Evolutionary conservation across 2,888 invertebrate species (phyloP).

Genomic region (Hartigia nigra): DNA sequence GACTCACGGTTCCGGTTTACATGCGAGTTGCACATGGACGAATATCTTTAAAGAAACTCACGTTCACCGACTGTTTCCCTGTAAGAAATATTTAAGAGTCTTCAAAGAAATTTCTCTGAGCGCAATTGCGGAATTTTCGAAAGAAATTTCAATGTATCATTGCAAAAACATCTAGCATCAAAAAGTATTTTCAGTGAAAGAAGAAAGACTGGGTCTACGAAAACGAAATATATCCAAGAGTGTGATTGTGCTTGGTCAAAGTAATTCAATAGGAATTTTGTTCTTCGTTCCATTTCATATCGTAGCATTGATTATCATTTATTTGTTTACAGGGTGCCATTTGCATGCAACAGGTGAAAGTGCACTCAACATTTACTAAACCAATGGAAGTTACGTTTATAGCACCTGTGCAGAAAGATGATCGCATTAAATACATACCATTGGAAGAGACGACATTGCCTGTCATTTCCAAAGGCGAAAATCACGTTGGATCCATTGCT

Average conservation of each 20-base stretch:
- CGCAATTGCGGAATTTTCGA: background rate
- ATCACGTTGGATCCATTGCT: constrained; percentile 69
- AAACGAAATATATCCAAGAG: background rate
- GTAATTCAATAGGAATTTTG: constrained; percentile 1
- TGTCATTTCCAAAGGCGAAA: constrained; percentile 62
- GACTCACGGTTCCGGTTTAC: constrained; percentile 77
- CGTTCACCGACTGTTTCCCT: constrained; percentile 84
- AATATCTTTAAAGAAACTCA: constrained; percentile 70
- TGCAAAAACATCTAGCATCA: background rate
- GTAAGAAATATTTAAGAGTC: constrained; percentile 67
- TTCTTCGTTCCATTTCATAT: background rate
- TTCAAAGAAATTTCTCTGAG: background rate
- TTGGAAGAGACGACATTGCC: constrained; percentile 53
- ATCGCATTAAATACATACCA: constrained; percentile 61
- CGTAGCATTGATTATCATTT: constrained; percentile 8
- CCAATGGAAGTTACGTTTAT: constrained; percentile 82
- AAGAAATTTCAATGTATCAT: background rate
- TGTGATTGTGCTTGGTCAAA: background rate
- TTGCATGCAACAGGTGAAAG: constrained; percentile 79
- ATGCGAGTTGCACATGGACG: constrained; percentile 82
- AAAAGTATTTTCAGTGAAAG: background rate
- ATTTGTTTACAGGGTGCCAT: constrained; percentile 75
- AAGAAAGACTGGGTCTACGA: background rate
- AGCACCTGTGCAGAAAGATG: constrained; percentile 68
- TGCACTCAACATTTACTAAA: constrained; percentile 84